Evolutionary conservation across 2,797 vertebrate species (phyloP).

Genomic region (Etheostoma nigrum): DNA sequence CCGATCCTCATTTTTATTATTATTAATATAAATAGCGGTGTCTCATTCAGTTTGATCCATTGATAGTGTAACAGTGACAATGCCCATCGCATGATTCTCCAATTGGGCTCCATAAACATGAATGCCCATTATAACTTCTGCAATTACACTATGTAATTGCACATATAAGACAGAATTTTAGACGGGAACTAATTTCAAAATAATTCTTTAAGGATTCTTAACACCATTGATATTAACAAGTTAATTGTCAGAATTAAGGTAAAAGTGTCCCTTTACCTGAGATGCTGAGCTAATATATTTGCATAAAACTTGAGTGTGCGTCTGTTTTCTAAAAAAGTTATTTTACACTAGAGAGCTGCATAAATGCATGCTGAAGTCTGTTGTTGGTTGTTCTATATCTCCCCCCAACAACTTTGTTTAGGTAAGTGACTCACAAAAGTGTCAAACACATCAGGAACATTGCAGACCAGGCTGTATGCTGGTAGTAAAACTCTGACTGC

Average conservation of each 20-base stretch:
- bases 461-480: slow-evolving; percentile 2
- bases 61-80: not conserved
- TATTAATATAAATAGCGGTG: too few species aligned
- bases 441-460: slow-evolving; percentile 5
- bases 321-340: too few species aligned
- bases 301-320: too few species aligned
- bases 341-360: not conserved
- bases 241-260: too few species aligned
- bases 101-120: not conserved
- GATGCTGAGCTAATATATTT: too few species aligned
- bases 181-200: too few species aligned
- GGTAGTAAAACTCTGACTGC: slow-evolving; percentile 15
- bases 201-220: too few species aligned
- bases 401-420: not conserved
- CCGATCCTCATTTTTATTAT: not conserved
- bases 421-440: not conserved
- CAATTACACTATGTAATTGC: not conserved
- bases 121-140: not conserved
- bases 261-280: too few species aligned
- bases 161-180: not conserved
- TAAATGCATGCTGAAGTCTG: not conserved
- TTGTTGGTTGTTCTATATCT: not conserved
- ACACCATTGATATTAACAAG: too few species aligned
- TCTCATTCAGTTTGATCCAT: not conserved
- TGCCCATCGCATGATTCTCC: not conserved